Base-by-base conservation (phyloP, 2,113 vertebrate species). In the Aspidoscelis tigris region DNA sequence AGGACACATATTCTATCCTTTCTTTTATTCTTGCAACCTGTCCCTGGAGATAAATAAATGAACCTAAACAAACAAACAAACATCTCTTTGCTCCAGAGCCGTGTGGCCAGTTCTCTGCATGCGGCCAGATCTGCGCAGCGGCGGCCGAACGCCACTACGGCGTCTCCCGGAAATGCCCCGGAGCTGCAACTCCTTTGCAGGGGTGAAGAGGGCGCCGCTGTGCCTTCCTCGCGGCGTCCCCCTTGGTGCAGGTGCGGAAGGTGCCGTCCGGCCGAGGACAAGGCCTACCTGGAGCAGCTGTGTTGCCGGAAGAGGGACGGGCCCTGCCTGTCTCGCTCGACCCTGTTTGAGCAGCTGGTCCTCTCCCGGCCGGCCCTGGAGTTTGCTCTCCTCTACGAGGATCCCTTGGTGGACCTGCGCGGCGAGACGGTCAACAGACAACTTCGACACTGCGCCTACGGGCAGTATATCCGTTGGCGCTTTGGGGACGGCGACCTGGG, bases 381-480 rank as follows among this genome's bases (percentile, higher is more conserved):
- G 81, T 94, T 95, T 2, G 71, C 91, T 22, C 92, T 97, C 47
- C 93, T 96, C 69, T 97, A 96, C 91, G 82, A 81, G 81, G 94
- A 97, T 39, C 97, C 97, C 66, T 84, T 98, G 58, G 22, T 93
- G 65, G 86, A 71, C 0, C 44, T 89, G 14, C 86, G 44, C 0
- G 80, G 7, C 1, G 72, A 77, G 33, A 55, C 10, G 16, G 41
- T 65, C 47, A 76, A 88, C 4, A 61, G 41, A 26, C 22, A 21
- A 47, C 93, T 98, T 76, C 92, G 93, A 7, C 95, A 93, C 86
- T 95, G 95, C 0, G 96, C 97, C 76, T 97, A 97, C 77, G 72
- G 85, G 50, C 94, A 95, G 47, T 97, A 96, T 0, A 3, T 97
- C 44, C 83, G 33, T 86, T 98, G 97, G 97, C 92, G 95, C 76